Evolutionary conservation across 2,113 vertebrate genomes (phyloP), one percentile per base, ranked within the genome.

Genomic region (Mesembrinibis cayennensis): DNA sequence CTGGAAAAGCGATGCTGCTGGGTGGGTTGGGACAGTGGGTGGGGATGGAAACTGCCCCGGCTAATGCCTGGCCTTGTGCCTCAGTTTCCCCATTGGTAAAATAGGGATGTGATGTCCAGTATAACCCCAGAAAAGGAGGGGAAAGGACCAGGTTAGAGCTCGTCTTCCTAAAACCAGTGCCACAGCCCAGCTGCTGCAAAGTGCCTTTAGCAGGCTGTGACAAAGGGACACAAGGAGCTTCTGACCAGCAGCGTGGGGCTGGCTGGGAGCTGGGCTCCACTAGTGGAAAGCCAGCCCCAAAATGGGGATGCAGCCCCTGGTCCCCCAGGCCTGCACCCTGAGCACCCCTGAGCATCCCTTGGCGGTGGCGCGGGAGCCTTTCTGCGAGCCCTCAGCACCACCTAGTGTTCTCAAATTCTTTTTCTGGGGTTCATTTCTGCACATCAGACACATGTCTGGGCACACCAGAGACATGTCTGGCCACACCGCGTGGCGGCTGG

Each of bases 401-500:
- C 42, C 97, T 97, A 97, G 96, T 55, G 97, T 93, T 95, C 76
- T 94, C 92, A 29, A 9, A 38, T 50, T 50, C n/a, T 15, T 12
- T 9, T 30, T 21, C 47, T 9, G 20, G 44, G 58, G 19, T 29
- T 82, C 86, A 5, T 14, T 55, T 30, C 52, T 22, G 49, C 69
- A 2, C 55, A 11, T 10, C 21, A 7, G 0, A 44, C 16, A 19
- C 38, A 38, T 38, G 38, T 38, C 38, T 38, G 38, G 38, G 49
- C 69, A 2, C 55, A 11, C 11, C 21, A 7, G 0, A 44, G 40
- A 42, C 40, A 42, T 13, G 40, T 42, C 52, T 12, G 73, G 18
- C 23, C 42, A 2, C 2, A 1, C 15, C 2, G 0, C 0, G 4
- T 0, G 2, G 3, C 0, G 4, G 8, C 20, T 7, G 62, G 11